Conservation (phyloP, 2,888 invertebrate genomes). For the Phortica okadai region DNA sequence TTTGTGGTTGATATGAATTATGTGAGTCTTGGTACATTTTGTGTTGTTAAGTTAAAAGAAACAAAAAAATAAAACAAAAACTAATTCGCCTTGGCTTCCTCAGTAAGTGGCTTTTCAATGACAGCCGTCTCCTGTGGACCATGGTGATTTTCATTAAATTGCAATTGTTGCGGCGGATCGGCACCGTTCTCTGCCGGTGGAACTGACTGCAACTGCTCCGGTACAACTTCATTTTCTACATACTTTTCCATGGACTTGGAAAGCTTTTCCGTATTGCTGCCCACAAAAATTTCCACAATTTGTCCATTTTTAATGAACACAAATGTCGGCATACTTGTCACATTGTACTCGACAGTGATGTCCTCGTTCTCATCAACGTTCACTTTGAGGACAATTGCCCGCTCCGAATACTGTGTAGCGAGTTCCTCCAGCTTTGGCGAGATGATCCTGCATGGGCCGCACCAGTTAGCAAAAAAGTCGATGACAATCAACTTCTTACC, state of each 20-base stretch:
- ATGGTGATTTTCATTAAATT: too few relatives aligned
- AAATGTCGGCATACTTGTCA: conserved; percentile 93
- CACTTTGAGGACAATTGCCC: conserved; percentile 79
- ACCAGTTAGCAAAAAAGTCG: conserved; percentile 95
- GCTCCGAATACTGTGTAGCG: conserved; percentile 79
- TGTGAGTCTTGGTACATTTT: neutral
- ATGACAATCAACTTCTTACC: conserved; percentile 88
- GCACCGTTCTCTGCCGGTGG: conserved; percentile 14
- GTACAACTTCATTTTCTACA: conserved; percentile 55
- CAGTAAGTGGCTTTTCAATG: neutral
- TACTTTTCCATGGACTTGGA: conserved; percentile 80
- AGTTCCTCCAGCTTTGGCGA: conserved; percentile 87
- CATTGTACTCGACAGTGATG: conserved; percentile 85
- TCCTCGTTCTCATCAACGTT: conserved; percentile 93
- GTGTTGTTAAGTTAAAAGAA: neutral
- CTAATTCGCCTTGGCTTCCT: neutral
- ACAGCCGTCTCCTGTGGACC: neutral
- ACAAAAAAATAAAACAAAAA: neutral
- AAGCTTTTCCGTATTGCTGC: conserved; percentile 85
- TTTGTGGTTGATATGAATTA: neutral
- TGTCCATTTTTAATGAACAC: conserved; percentile 86
- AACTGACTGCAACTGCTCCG: neutral
- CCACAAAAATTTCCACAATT: conserved; percentile 85
- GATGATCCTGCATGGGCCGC: conserved; percentile 93
- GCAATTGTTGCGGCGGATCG: neutral